phyloP scores from a whole-genome alignment of 2,113 vertebrate genomes.

The Tautogolabrus adspersus region DNA sequence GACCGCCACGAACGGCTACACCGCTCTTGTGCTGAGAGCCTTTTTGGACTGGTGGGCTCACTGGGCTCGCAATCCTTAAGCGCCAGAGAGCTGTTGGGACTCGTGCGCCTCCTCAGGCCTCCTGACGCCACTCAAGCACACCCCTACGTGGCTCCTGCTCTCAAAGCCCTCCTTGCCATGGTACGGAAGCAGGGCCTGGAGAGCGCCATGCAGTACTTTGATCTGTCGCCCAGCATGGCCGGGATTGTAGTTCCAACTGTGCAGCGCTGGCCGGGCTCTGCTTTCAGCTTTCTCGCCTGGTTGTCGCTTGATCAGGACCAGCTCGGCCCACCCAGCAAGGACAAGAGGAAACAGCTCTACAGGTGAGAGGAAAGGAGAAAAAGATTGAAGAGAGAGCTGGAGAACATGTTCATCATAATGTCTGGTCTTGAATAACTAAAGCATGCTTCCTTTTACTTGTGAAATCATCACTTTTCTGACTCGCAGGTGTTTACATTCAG shows the following conservation, averaged over 20 bases:
- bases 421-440: no score
- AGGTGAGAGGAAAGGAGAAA: constrained; percentile 83
- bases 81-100: constrained; percentile 87
- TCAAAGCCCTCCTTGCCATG: constrained; percentile 90
- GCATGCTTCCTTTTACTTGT: no score
- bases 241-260: constrained; percentile 93
- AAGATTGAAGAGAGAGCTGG: no score
- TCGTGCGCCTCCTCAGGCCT: constrained; percentile 89
- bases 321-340: constrained; percentile 83
- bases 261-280: constrained; percentile 93
- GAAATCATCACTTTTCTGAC: no score
- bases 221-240: constrained; percentile 93
- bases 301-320: constrained; percentile 95
- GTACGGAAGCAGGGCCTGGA: constrained; percentile 93
- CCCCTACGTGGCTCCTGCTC: constrained; percentile 88
- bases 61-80: constrained; percentile 94
- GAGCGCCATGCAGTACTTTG: constrained; percentile 95
- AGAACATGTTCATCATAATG: no score
- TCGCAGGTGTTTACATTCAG: no score
- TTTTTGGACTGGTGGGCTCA: constrained; percentile 90
- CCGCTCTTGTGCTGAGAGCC: constrained; percentile 89
- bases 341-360: constrained; percentile 97
- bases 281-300: constrained; percentile 95
- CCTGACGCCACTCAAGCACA: constrained; percentile 83
- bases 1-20: constrained; percentile 84